Conservation (phyloP, 2,888 invertebrate species). For the Leptinotarsa haldemani region DNA sequence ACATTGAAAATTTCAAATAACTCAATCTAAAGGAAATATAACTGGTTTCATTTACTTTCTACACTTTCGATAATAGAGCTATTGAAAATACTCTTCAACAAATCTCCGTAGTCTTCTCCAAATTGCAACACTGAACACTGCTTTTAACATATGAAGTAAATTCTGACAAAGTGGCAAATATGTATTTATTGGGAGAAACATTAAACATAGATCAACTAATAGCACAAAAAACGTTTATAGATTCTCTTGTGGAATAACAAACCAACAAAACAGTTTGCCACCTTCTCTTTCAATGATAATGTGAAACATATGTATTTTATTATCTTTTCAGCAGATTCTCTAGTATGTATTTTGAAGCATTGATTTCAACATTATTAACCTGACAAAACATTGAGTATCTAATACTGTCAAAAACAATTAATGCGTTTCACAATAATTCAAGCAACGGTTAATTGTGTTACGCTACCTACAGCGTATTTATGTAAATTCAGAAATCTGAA, state of each 20-base stretch:
- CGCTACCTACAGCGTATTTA: slow-evolving; percentile 11
- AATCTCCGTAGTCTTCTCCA: not conserved
- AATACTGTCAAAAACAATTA: slow-evolving; percentile 14
- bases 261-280: not conserved
- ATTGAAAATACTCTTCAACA: not conserved
- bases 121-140: slow-evolving; percentile 11
- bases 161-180: not conserved
- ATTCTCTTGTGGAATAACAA: not conserved
- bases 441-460: slow-evolving; percentile 7
- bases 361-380: slow-evolving; percentile 16
- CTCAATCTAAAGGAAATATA: too few relatives aligned
- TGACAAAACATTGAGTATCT: slow-evolving; percentile 20
- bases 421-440: slow-evolving; percentile 20
- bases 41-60: not conserved
- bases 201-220: not conserved
- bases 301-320: slow-evolving; percentile 18
- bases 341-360: slow-evolving; percentile 21
- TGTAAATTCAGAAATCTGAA: not conserved
- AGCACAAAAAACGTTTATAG: not conserved
- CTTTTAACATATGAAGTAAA: not conserved
- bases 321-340: slow-evolving; percentile 21
- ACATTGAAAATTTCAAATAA: too few relatives aligned
- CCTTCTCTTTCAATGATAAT: slow-evolving; percentile 9
- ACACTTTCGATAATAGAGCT: not conserved
- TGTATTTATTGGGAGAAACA: not conserved